Evolutionary conservation across 2,113 vertebrate species (phyloP).

Genomic region (Bostrychus sinensis): DNA sequence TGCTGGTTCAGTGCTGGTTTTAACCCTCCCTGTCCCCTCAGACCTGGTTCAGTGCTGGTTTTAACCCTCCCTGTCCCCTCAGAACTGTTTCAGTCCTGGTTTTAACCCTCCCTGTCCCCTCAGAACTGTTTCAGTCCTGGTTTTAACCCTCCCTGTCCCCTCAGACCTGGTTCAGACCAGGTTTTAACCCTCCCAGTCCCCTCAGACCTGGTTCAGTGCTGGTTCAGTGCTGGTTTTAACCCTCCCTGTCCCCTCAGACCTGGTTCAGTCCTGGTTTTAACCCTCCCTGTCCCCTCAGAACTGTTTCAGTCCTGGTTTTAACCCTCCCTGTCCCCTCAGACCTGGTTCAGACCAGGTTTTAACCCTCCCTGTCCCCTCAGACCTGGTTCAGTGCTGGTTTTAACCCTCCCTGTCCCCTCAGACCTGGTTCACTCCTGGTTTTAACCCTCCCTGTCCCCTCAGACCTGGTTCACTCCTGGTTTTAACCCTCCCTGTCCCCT

Average conservation of each 20-base stretch:
- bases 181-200: no score
- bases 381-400: neutral
- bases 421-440: neutral
- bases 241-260: no score
- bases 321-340: no score
- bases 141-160: no score
- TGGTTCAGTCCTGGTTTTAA: neutral
- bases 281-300: no score
- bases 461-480: no score
- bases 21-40: no score
- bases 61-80: no score
- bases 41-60: neutral
- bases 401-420: no score
- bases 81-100: neutral
- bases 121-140: conserved; percentile 84
- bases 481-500: no score
- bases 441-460: neutral
- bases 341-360: neutral
- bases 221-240: neutral
- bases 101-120: neutral
- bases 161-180: neutral
- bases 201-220: no score
- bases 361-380: no score
- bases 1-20: neutral
- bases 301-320: neutral